These are phyloP conservation scores for Girardinus metallicus DNA, from an alignment of 2,797 vertebrate species.

Conservation along the genomic window DNA sequence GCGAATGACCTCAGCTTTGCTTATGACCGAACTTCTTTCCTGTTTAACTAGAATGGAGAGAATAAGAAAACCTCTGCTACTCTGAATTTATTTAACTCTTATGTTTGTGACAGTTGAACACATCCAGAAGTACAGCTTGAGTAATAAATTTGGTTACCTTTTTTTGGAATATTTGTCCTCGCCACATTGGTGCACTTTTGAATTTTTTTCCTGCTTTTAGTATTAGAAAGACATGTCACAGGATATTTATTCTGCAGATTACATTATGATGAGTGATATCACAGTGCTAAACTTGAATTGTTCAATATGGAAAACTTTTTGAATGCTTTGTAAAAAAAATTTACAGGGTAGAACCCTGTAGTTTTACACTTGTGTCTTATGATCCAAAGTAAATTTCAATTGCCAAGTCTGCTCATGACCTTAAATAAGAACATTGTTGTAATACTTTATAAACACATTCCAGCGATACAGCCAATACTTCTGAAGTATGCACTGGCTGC, in stretches of 20 bases:
- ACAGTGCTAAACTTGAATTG: not conserved
- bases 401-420: not conserved
- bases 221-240: not conserved
- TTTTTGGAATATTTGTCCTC: not conserved
- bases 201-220: not conserved
- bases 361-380: not conserved
- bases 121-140: not conserved
- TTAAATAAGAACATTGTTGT: not conserved
- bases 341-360: no score
- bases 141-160: not conserved
- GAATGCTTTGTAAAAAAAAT: not conserved
- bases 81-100: not conserved
- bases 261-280: not conserved
- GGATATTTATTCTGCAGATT: not conserved
- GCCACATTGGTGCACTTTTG: not conserved
- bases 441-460: not conserved
- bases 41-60: not conserved
- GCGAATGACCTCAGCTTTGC: constrained; percentile 32
- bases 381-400: not conserved
- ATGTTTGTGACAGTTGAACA: not conserved
- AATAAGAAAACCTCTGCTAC: not conserved
- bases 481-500: not conserved
- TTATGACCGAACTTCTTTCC: constrained; percentile 25
- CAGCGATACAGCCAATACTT: not conserved
- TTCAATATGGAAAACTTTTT: not conserved